A percentile compares a stretch with the other conserved stretches of the same genome.
phyloP scores from a whole-genome alignment of 2,888 invertebrate species.

The Dusona sp. region DNA sequence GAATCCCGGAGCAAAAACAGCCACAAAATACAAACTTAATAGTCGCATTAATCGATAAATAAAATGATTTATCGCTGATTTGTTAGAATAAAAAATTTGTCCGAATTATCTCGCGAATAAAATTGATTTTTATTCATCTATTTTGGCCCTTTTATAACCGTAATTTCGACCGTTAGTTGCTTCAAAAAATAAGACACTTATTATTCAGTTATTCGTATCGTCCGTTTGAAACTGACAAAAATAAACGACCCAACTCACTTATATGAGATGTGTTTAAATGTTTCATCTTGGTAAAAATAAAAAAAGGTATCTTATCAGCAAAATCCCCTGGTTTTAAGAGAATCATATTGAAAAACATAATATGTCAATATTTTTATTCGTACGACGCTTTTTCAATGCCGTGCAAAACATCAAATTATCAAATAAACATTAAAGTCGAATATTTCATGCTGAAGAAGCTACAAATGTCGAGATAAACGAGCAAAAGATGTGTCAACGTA shows the following conservation, averaged over 20 bases:
- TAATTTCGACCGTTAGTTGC: background rate
- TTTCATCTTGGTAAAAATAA: background rate
- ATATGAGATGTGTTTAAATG: background rate
- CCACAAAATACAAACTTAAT: too few species aligned
- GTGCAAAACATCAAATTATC: background rate
- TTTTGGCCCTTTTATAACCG: background rate
- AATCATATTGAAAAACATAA: background rate
- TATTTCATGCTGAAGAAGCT: background rate
- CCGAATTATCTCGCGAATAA: background rate
- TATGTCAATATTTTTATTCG: background rate
- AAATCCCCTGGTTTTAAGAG: background rate
- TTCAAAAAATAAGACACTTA: background rate
- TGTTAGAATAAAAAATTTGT: too few species aligned
- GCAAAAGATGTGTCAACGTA: background rate
- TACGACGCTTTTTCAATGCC: background rate
- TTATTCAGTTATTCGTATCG: background rate
- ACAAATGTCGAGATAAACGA: background rate
- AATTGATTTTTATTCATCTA: background rate
- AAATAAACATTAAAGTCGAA: background rate
- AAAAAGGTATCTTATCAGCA: background rate
- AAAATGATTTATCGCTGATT: background rate
- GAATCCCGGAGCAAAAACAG: background rate
- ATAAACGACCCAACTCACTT: background rate
- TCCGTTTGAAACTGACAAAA: background rate
- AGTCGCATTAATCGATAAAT: too few species aligned